Conservation (phyloP, 2,888 invertebrate genomes). For the Eupeodes latifasciatus region DNA sequence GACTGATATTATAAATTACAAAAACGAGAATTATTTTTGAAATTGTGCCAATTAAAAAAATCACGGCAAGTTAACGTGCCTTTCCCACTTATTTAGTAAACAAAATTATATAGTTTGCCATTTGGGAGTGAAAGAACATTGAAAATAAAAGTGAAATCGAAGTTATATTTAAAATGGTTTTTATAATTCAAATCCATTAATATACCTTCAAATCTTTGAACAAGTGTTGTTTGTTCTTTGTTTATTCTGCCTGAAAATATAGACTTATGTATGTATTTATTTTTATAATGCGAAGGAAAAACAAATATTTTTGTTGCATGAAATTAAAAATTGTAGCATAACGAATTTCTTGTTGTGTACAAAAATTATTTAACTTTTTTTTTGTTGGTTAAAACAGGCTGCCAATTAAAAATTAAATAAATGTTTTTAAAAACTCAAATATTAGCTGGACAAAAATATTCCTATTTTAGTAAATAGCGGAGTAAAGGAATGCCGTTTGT, state of each 20-base stretch:
- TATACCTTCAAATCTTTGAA: not conserved
- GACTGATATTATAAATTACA: slow-evolving; percentile 30
- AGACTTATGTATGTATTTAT: too few relatives aligned
- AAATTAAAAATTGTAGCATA: too few relatives aligned
- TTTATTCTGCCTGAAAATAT: not conserved
- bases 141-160: slow-evolving; percentile 15
- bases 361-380: too few relatives aligned
- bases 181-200: not conserved
- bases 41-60: slow-evolving; percentile 47
- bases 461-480: too few relatives aligned
- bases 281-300: too few relatives aligned
- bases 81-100: not conserved
- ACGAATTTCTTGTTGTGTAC: too few relatives aligned
- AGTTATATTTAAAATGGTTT: not conserved
- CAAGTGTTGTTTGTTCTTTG: slow-evolving; percentile 7
- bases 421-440: too few relatives aligned
- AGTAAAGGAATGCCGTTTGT: too few relatives aligned
- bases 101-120: not conserved
- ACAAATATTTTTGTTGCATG: too few relatives aligned
- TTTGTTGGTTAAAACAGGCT: too few relatives aligned
- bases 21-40: slow-evolving; percentile 39
- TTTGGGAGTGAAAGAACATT: not conserved
- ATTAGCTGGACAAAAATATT: too few relatives aligned
- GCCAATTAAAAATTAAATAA: too few relatives aligned
- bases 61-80: slow-evolving; percentile 69